Base-by-base conservation (phyloP, 2,888 invertebrate species). In the Amphipyra berbera region DNA sequence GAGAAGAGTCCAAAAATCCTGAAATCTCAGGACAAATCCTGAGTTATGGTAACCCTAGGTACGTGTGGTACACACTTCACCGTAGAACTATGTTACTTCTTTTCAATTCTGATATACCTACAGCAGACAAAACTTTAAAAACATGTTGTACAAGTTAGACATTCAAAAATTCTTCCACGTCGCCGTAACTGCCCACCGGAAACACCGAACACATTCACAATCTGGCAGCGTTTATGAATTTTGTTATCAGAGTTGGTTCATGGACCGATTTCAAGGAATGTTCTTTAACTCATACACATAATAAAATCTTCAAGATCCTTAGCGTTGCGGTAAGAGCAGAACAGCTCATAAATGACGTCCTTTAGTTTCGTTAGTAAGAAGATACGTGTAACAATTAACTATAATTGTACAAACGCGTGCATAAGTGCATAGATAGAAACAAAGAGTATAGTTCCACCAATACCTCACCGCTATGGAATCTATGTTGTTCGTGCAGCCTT, bases 401-500 rank as follows among this genome's bases (percentile, higher is more conserved):
- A 3, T 50, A 50, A 13, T 5, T 6, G 21, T 10, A 49, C 8
- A 8, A 9, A 15, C 10, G 6, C 10, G 40, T 33, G 9, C 15
- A 49, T 21, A n/a, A n/a, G n/a, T 12, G 8, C 10, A 57, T 37
- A 2, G 3, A 21, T 30, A 0, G n/a, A 35, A 52, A 41, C 40
- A 71, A 71, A 57, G 54, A 52, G 27, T 27, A 40, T 9, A 42
- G 41, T 70, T 50, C 42, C 21, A 72, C 49, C 33, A 21, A 45
- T 42, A 54, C 47, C 45, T 68, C 55, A 71, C 75, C 41, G 44
- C 58, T 71, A 52, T 58, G 66, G 70, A 64, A 76, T 76, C 70
- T 71, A 48, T 50, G 41, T 53, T 49, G 48, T 46, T 59, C 15
- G 12, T 8, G 21, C 52, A 85, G 74, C 92, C 92, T 92, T 92